These are phyloP conservation scores for Drosophila erecta DNA, from an alignment of 1,140 invertebrate species.

Conservation along the genomic window DNA sequence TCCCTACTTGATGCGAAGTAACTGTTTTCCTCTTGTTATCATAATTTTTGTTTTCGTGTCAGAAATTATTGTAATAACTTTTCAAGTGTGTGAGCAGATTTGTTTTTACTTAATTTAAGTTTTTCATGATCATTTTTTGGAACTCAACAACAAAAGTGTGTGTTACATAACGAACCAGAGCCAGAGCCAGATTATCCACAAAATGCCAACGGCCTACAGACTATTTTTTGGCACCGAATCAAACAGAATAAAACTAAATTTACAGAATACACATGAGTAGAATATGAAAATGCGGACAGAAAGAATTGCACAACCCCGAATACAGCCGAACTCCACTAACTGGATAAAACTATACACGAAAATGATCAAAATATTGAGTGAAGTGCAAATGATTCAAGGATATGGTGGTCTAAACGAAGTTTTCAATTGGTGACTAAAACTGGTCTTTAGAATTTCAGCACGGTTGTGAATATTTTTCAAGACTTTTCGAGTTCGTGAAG, in stretches of 20 bases:
- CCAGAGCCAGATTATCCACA: conserved; percentile 34
- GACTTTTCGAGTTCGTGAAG: conserved; percentile 1
- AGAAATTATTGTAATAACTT: conserved; percentile 79
- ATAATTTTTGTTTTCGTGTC: conserved; percentile 36
- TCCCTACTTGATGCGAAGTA: conserved; percentile 73
- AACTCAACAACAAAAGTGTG: conserved; percentile 69
- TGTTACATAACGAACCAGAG: conserved; percentile 70
- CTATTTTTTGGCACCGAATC: conserved; percentile 79
- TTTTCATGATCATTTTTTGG: conserved; percentile 19
- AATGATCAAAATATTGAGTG: not conserved
- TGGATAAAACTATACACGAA: too few relatives aligned
- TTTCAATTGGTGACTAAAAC: too few relatives aligned
- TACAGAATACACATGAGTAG: conserved; percentile 32
- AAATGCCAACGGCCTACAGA: conserved; percentile 65
- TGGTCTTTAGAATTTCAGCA: too few relatives aligned
- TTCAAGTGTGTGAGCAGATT: conserved; percentile 84
- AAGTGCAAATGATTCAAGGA: too few relatives aligned
- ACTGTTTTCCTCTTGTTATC: conserved; percentile 38
- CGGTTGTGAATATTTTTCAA: too few relatives aligned
- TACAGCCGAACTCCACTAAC: conserved; percentile 23
- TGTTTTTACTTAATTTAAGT: conserved; percentile 27
- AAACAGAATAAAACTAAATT: conserved; percentile 52
- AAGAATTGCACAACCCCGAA: conserved; percentile 62
- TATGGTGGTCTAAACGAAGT: too few relatives aligned
- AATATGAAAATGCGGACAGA: conserved; percentile 21